Percentiles rank a stretch among this genome's conserved stretches.
phyloP scores from a whole-genome alignment of 1,140 invertebrate species.

The Halesus radiatus region DNA sequence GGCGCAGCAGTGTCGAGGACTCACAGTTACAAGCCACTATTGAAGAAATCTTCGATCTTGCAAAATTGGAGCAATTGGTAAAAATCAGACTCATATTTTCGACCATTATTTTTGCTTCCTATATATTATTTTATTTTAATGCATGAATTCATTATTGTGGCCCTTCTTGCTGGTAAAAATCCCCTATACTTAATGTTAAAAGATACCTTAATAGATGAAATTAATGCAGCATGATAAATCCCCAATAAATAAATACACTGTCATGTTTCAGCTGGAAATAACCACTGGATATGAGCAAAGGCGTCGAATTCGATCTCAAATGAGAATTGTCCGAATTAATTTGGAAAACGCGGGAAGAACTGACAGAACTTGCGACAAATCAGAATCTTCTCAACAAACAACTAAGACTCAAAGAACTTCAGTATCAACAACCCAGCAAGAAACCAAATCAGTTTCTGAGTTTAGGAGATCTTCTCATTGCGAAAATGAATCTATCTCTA shows the following conservation, averaged over 20 bases:
- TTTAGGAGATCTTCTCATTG: conserved; percentile 42
- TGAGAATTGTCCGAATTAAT: conserved; percentile 76
- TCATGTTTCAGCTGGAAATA: conserved; percentile 76
- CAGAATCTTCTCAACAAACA: conserved; percentile 11
- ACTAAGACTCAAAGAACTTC: conserved; percentile 16
- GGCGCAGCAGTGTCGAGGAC: conserved; percentile 63
- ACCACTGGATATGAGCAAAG: conserved; percentile 81
- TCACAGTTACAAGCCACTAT: conserved; percentile 70
- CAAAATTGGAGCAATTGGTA: conserved; percentile 78
- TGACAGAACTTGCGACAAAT: conserved; percentile 12
- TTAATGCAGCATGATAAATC: conserved; percentile 14
- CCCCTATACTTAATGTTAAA: neutral
- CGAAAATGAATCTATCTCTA: conserved; percentile 19
- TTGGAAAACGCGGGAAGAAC: conserved; percentile 62
- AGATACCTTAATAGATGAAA: neutral
- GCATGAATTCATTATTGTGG: neutral
- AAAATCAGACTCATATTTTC: conserved; percentile 47
- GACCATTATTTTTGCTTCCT: conserved; percentile 7
- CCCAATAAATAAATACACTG: conserved; percentile 5
- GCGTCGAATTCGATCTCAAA: conserved; percentile 80
- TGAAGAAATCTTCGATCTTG: conserved; percentile 80
- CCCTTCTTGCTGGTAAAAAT: neutral
- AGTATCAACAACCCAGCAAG: conserved; percentile 9
- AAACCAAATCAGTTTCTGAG: conserved; percentile 34
- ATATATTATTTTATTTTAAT: conserved; percentile 15